A percentile compares a stretch with the other conserved stretches of the same genome.
Evolutionary conservation across 2,113 vertebrate genomes (phyloP).

Genomic region (Erpornis zantholeuca): DNA sequence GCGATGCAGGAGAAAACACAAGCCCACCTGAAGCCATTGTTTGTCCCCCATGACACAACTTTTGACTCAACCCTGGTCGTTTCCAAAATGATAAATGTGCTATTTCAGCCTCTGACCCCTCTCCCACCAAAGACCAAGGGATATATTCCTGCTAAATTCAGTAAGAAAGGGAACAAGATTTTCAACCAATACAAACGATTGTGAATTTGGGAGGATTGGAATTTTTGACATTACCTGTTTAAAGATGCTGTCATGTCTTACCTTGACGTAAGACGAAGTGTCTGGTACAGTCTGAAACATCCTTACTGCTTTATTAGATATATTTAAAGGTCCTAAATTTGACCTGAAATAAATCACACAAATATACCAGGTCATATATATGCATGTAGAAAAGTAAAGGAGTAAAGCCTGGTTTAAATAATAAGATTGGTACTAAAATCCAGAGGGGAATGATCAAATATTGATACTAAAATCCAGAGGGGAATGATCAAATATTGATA

Average conservation of each 20-base stretch:
- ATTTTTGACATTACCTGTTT: slow-evolving; percentile 81
- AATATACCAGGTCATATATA: not conserved
- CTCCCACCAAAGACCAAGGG: not conserved
- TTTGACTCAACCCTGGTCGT: not conserved
- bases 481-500: not conserved
- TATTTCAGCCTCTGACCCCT: not conserved
- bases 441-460: not conserved
- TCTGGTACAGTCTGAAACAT: slow-evolving; percentile 98
- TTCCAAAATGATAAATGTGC: not conserved
- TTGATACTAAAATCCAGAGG: not conserved
- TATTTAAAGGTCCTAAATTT: slow-evolving; percentile 29
- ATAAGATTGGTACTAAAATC: not conserved
- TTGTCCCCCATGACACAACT: not conserved
- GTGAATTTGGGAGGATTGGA: not conserved
- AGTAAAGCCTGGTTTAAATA: not conserved
- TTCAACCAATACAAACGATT: not conserved
- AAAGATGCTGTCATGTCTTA: slow-evolving; percentile 87
- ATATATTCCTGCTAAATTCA: not conserved
- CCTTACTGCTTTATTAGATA: slow-evolving; percentile 56
- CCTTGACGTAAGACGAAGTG: slow-evolving; percentile 98
- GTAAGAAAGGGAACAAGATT: not conserved
- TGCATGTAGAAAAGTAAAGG: not conserved
- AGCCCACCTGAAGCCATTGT: not conserved
- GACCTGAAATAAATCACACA: slow-evolving; percentile 45
- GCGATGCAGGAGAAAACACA: not conserved